Evolutionary conservation across 2,888 invertebrate genomes (phyloP).

Genomic region (Papilio demoleus): DNA sequence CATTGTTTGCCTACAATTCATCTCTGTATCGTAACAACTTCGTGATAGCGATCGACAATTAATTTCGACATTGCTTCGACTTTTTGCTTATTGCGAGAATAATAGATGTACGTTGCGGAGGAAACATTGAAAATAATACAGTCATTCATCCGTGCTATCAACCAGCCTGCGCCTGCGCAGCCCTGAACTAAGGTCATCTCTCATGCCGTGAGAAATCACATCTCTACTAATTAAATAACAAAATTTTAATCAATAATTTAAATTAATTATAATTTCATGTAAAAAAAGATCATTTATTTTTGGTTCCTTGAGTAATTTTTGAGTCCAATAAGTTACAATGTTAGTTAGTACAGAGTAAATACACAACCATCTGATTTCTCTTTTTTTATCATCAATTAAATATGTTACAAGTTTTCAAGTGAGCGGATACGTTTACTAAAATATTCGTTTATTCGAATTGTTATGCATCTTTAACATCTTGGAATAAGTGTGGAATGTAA

Average conservation of each 20-base stretch:
- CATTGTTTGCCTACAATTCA: conserved; percentile 42
- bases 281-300: not conserved
- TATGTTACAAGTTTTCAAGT: not conserved
- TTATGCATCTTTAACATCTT: not conserved
- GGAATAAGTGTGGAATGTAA: not conserved
- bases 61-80: conserved; percentile 61
- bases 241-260: not conserved
- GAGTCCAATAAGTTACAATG: no score
- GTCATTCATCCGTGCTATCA: conserved; percentile 56
- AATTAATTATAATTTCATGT: not conserved
- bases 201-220: conserved; percentile 8
- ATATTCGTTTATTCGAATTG: not conserved
- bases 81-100: conserved; percentile 60
- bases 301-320: not conserved
- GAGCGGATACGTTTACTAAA: not conserved
- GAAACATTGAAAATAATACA: conserved; percentile 54
- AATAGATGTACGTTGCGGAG: conserved; percentile 58
- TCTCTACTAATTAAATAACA: conserved; percentile 24
- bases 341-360: no score
- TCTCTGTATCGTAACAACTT: conserved; percentile 53
- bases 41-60: conserved; percentile 73
- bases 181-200: conserved; percentile 58
- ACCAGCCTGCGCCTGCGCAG: conserved; percentile 53
- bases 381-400: no score
- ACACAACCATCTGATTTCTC: no score